These are phyloP conservation scores for Diaperis boleti DNA, from an alignment of 2,888 invertebrate genomes.

Conservation along the genomic window DNA sequence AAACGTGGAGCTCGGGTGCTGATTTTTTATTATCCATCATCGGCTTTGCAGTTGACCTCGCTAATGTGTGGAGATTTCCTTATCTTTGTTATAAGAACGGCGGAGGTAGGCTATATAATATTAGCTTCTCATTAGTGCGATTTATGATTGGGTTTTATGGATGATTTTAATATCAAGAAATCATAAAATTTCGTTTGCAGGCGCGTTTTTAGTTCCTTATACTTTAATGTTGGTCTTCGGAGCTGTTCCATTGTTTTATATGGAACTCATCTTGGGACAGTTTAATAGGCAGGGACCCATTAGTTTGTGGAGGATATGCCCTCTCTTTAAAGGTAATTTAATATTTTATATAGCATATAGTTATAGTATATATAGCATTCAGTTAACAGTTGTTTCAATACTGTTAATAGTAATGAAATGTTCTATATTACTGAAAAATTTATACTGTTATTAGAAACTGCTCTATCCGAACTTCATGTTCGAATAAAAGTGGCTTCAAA, in stretches of 20 bases:
- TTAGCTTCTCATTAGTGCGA: slow-evolving; percentile 23
- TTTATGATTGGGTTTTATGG: slow-evolving; percentile 26
- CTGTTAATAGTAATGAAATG: too few species aligned
- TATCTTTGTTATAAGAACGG: slow-evolving; percentile 84
- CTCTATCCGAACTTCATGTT: too few species aligned
- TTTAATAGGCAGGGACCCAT: slow-evolving; percentile 83
- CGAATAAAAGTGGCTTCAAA: too few species aligned
- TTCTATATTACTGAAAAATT: too few species aligned
- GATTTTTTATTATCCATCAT: slow-evolving; percentile 87
- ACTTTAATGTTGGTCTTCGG: slow-evolving; percentile 81
- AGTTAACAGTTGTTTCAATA: too few species aligned
- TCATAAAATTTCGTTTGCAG: slow-evolving; percentile 63
- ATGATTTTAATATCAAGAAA: slow-evolving; percentile 12
- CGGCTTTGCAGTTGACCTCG: slow-evolving; percentile 87
- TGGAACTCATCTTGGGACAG: slow-evolving; percentile 83
- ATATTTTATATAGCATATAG: neutral
- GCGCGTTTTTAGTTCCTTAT: slow-evolving; percentile 83
- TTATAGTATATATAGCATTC: too few species aligned
- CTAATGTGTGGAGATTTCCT: slow-evolving; percentile 89
- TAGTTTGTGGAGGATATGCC: slow-evolving; percentile 86
- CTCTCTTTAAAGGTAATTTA: slow-evolving; percentile 80
- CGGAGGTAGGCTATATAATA: slow-evolving; percentile 69
- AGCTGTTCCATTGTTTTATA: slow-evolving; percentile 82
- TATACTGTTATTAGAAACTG: too few species aligned
- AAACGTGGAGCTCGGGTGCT: slow-evolving; percentile 85